These are phyloP conservation scores for Borostomias antarcticus DNA, from an alignment of 2,797 vertebrate genomes.

Conservation along the genomic window DNA sequence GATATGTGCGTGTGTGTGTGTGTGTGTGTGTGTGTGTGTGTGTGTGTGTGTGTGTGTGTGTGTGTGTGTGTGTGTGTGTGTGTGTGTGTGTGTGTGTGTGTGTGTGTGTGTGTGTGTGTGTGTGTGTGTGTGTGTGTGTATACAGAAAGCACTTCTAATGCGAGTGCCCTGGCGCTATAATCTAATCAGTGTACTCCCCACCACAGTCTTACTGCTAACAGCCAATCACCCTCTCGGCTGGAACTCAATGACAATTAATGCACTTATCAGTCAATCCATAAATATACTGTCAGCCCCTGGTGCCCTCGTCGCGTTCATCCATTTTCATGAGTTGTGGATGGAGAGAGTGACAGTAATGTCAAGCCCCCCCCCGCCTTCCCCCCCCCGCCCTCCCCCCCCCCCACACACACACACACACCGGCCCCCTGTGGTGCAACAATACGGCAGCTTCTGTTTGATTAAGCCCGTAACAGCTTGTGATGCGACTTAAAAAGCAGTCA, in stretches of 20 bases:
- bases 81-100: slow-evolving; percentile 17
- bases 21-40: too few species aligned
- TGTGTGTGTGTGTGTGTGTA: slow-evolving; percentile 18
- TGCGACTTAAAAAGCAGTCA: too few species aligned
- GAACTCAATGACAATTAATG: slow-evolving; percentile 50
- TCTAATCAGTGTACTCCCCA: slow-evolving; percentile 32
- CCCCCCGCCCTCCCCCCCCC: neutral
- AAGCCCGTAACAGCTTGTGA: too few species aligned
- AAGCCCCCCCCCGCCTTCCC: neutral
- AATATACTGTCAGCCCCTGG: slow-evolving; percentile 20
- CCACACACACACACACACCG: too few species aligned
- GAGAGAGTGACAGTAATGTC: neutral
- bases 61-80: too few species aligned
- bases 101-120: slow-evolving; percentile 11
- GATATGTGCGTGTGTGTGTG: neutral
- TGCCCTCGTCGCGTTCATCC: slow-evolving; percentile 25
- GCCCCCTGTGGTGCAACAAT: too few species aligned
- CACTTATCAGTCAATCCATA: slow-evolving; percentile 50
- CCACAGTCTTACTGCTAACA: slow-evolving; percentile 28
- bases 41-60: too few species aligned
- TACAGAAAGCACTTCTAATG: slow-evolving; percentile 22
- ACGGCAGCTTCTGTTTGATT: too few species aligned
- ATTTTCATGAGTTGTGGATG: slow-evolving; percentile 30
- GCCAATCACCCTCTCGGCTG: slow-evolving; percentile 33
- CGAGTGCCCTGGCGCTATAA: slow-evolving; percentile 17